phyloP scores from a whole-genome alignment of 1,140 invertebrate species.

The fruit fly (Drosophila melanogaster) region Release_6_plus_ISO1_MT NC_004354.4:8340001-8340500 shows the following conservation, averaged over 20 bases:
- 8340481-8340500: slow-evolving; percentile 41
- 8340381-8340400: slow-evolving; percentile 13
- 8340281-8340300: slow-evolving; percentile 30
- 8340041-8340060: slow-evolving; percentile 53
- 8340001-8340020: not conserved
- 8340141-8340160: too few species aligned
- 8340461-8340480: slow-evolving; percentile 74
- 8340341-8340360: slow-evolving; percentile 31
- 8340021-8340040: slow-evolving; percentile 57
- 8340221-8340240: slow-evolving; percentile 6
- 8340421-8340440: slow-evolving; percentile 82
- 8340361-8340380: slow-evolving; percentile 25
- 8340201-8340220: too few species aligned
- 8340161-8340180: too few species aligned
- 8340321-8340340: slow-evolving; percentile 78
- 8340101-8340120: not conserved
- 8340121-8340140: not conserved
- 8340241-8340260: slow-evolving; percentile 20
- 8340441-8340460: slow-evolving; percentile 78
- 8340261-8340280: slow-evolving; percentile 17
- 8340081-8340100: not conserved
- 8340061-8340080: not conserved
- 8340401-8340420: slow-evolving; percentile 61
- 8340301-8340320: slow-evolving; percentile 69
- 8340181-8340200: not conserved